Evolutionary conservation across 2,797 vertebrate genomes (phyloP), one percentile per base, ranked within the genome.

Genomic region (Babyrousa celebensis): DNA sequence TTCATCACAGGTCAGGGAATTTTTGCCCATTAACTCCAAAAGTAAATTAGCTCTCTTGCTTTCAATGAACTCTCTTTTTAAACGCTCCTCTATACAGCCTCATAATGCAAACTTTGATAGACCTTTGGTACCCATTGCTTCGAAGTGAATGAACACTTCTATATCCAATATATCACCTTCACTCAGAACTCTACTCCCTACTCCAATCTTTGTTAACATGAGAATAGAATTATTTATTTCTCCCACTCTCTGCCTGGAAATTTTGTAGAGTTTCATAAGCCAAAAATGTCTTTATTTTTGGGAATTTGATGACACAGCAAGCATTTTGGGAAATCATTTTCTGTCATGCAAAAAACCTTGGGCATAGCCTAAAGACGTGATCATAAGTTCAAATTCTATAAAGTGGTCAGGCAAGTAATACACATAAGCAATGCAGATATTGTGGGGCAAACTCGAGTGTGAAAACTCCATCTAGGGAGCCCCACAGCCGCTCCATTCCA

Each of bases 21-120:
- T 85, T 74, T 86, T 60, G 67, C 3, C 77, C 12, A 68, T 54
- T 83, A 84, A 91, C n/a, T 82, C 91, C 17, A 85, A 83, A 94
- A 89, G 29, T 65, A 70, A 93, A 60, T 78, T 74, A 65, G 43
- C 27, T 78, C 23, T 43, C 11, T 10, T 62, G 5, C 14, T 86
- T 58, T 77, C 54, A 68, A 23, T 48, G 18, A 12, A 92, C 21
- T 60, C 25, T 16, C 21, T 5, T 21, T 68, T 72, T 85, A 58
- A 36, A 36, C 11, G 48, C 15, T 67, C 23, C 6, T 84, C 32
- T 72, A 1, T 2, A 18, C 3, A 83, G 6, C 4, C 6, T 25
- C 40, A 58, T 75, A 5, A 36, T 21, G n/a, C 77, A 83, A 15
- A 78, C 14, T 62, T 86, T 56, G 70, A 11, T 32, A 74, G 74